phyloP scores from a whole-genome alignment of 2,113 vertebrate genomes.

The Burhinus oedicnemus region DNA sequence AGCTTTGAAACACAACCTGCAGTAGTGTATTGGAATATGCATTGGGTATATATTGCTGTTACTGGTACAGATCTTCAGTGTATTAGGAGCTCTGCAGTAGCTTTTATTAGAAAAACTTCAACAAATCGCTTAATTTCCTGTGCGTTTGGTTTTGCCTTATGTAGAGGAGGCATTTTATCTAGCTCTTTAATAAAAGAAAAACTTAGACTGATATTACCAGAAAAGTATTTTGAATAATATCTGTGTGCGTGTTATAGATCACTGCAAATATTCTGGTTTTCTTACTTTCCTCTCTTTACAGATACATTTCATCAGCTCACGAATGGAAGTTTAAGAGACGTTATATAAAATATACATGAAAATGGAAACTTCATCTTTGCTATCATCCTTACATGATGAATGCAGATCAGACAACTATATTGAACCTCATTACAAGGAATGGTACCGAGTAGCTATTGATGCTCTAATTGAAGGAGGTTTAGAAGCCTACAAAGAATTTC shows the following conservation, averaged over 20 bases:
- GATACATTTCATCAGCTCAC: constrained; percentile 30
- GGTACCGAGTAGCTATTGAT: constrained; percentile 92
- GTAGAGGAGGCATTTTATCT: neutral
- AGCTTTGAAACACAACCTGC: neutral
- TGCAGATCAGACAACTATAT: constrained; percentile 85
- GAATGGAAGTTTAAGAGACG: constrained; percentile 66
- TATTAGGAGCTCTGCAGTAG: neutral
- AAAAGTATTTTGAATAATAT: neutral
- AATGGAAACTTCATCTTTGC: constrained; percentile 88
- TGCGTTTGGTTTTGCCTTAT: neutral
- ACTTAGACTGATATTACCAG: neutral
- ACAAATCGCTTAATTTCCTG: neutral
- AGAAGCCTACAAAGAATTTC: constrained; percentile 86
- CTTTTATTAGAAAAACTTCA: neutral
- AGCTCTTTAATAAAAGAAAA: neutral
- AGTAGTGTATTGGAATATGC: neutral
- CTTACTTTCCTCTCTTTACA: neutral
- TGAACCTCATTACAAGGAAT: constrained; percentile 93
- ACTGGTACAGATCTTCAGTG: neutral
- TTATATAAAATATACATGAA: constrained; percentile 2
- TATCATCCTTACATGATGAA: constrained; percentile 90
- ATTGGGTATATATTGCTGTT: neutral
- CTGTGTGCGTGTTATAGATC: accelerated
- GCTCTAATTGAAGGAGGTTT: constrained; percentile 82
- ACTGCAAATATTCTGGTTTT: neutral